Base-by-base conservation (phyloP, 2,797 vertebrate genomes). In the Periophthalmus magnuspinnatus region DNA sequence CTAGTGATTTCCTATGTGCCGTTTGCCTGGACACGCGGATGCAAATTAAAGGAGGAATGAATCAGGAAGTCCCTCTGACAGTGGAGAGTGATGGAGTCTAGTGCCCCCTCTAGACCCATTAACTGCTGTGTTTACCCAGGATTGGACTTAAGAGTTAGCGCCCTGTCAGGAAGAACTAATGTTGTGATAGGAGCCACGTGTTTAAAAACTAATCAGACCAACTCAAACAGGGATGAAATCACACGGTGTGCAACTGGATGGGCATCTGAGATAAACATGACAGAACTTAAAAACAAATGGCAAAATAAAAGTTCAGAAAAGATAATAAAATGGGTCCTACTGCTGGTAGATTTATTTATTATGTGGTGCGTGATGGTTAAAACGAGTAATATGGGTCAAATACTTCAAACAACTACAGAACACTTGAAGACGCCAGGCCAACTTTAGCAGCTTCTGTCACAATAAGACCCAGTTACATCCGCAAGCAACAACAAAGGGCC, bases 11-110 rank as follows among this genome's bases (percentile, higher is more conserved):
- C 59, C 52, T 62, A 67, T 65, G 79, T 67, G 52, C 38, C 76
- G 78, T 85, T 84, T 67, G 72, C 71, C 76, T 71, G 61, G 57
- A 66, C 72, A 41, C 16, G 21, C 54, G 17, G 28, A 58, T 36
- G 76, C 58, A 78, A 76, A 78, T 78, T 65, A 60, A 77, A 71
- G 61, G 68, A 78, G 66, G 68, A 65, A 57, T 0, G 65, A 69
- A 58, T 68, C 48, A 48, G 74, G 65, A 81, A 65, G 14, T 34
- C 45, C 24, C 69, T 64, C 1, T 1, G 77, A 71, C 70, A 64
- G 67, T 8, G 2, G 38, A 14, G 59, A 13, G 16, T 58, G 78
- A 56, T 71, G 64, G 41, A 10, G 72, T 59, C 56, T 61, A 50
- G 70, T 65, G 64, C 17, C 50, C 73, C 77, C 59, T 38, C 68